Evolutionary conservation across 92 coral and sea anemone genomes (phyloP), one percentile per base, ranked within the genome.

Genomic region (Umimayanthus chanpuru): DNA sequence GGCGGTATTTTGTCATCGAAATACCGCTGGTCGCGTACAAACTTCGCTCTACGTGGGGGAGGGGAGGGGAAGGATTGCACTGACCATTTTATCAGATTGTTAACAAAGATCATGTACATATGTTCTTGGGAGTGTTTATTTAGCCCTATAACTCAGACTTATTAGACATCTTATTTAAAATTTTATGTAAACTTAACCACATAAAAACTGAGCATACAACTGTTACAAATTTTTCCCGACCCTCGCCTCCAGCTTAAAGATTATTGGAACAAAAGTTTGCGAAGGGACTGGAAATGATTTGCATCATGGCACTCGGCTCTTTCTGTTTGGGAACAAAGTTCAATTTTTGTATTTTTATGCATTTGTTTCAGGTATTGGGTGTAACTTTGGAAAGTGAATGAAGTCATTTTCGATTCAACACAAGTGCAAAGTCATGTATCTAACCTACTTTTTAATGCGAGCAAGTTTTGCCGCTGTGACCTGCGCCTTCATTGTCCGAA

Each of bases 401-500:
- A 21, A n/a, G 4, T 41, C 38, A 15, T 23, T 38, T 74, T 74
- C 43, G 21, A 36, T 23, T 72, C 76, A 68, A 16, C 65, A 41
- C 64, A 7, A 15, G 18, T 25, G 55, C 21, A 26, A 67, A 39
- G 76, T 73, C 50, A 94, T 94, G 97, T 78, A 79, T 81, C 10
- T 91, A 8, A 83, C 87, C n/a, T 76, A 92, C 36, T 81, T 94
- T 29, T 41, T 92, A 29, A 68, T 86, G 76, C 87, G 98, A 6
- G 92, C 91, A 76, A 89, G 81, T 41, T 95, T 95, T 80, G 96
- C 98, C n/a, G 81, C 87, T 53, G 81, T 81, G 2, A 82, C 89
- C n/a, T 90, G 96, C 84, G 68, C 80, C 30, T 78, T 94, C 47
- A 94, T 97, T 75, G 96, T 93, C 4, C 92, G 94, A 18, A 93